Base-by-base conservation (phyloP, 2,113 vertebrate genomes). In the Lampris incognitus region DNA sequence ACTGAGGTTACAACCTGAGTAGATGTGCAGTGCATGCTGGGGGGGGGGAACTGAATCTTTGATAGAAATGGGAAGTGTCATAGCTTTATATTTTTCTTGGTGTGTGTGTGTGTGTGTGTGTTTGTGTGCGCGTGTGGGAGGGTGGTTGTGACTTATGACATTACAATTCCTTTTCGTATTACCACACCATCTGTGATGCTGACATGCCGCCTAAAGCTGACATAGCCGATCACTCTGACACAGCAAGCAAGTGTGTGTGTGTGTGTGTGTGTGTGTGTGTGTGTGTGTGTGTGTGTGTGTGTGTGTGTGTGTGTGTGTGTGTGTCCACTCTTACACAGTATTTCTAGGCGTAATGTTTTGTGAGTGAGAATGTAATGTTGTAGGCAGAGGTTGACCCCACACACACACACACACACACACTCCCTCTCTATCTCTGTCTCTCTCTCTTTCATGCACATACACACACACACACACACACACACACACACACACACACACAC, bases 11-110 rank as follows among this genome's bases (percentile, higher is more conserved):
- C 78, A 24, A 70, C 75, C 83, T 84, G 61, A 84, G 72, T 83
- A 52, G 61, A 52, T 71, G 59, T 51, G 63, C 75, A 83, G 85
- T 78, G 79, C 70, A 71, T 6, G 37, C 69, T 62, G 63, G 74
- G 72, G 77, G 56, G 63, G 74, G 89, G 87, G 55, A 10, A 72
- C 78, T 81, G 80, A 88, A 74, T 83, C 77, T 89, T 88, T 90
- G 90, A 91, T 79, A 85, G 73, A 89, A 86, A 92, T 85, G 70
- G 81, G 78, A 89, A 86, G 79, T 82, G 90, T 79, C 87, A 83
- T 72, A 71, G 85, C 78, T 78, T 88, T 24, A 24, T 24, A 24
- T 24, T 24, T 24, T 78, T 79, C 61, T 82, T 41, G 5, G 78
- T 76, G 61, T 70, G 65, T 72, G 69, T 78, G 76, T 77, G 78